These are phyloP conservation scores for Eleutherodactylus coqui DNA, from an alignment of 2,797 vertebrate genomes.

Conservation along the genomic window DNA sequence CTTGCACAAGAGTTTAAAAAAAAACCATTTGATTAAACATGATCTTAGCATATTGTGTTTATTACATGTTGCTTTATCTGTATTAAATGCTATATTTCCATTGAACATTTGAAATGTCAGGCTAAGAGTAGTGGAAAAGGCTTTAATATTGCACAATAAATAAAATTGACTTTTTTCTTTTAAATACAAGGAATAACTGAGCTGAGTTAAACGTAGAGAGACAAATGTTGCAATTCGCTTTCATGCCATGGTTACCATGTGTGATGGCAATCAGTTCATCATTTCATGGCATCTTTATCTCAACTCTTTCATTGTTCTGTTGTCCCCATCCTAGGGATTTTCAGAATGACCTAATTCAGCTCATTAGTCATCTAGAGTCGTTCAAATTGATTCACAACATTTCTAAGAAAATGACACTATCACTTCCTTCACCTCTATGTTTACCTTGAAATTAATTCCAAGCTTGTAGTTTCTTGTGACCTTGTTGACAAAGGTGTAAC, in stretches of 20 bases:
- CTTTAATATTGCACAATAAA: background rate
- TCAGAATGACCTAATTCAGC: constrained; percentile 43
- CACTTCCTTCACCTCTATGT: constrained; percentile 34
- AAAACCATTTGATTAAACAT: background rate
- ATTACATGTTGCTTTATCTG: background rate
- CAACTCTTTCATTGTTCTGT: constrained; percentile 9
- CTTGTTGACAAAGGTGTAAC: constrained; percentile 34
- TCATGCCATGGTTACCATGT: background rate
- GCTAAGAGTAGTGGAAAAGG: background rate
- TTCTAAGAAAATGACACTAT: constrained; percentile 21
- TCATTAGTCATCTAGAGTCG: constrained; percentile 40
- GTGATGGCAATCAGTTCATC: constrained; percentile 31
- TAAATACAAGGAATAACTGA: constrained; percentile 6
- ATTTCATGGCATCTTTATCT: constrained; percentile 29
- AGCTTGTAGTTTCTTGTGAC: constrained; percentile 23
- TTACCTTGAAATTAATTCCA: constrained; percentile 39
- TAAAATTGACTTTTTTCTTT: background rate
- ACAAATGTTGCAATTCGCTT: constrained; percentile 11
- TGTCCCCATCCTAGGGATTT: constrained; percentile 7
- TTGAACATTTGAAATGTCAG: constrained; percentile 11
- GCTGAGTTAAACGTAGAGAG: background rate
- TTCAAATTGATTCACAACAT: constrained; percentile 28
- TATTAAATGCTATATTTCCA: background rate
- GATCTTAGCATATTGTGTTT: background rate
- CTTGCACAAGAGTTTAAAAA: background rate